Percentiles rank a stretch among this genome's conserved stretches.
These are phyloP conservation scores for Nycticebus coucang DNA, from an alignment of 2,113 vertebrate genomes.

Conservation along the genomic window DNA sequence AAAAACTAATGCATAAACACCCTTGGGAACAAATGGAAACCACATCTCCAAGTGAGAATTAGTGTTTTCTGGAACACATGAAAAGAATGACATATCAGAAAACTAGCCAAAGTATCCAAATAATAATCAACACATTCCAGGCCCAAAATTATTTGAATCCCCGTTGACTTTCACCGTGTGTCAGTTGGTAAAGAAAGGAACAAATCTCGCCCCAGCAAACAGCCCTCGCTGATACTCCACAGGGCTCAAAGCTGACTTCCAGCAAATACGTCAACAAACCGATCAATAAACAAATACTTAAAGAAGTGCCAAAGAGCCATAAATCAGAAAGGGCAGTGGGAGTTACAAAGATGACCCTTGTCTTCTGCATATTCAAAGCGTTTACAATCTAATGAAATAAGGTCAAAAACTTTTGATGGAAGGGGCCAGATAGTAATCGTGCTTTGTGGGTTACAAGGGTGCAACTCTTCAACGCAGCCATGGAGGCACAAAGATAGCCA, in stretches of 20 bases:
- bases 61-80: conserved; percentile 56
- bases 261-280: background rate
- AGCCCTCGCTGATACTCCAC: background rate
- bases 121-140: background rate
- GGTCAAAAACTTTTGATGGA: rapidly evolving
- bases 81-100: conserved; percentile 53
- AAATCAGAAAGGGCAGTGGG: background rate
- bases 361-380: background rate
- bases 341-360: background rate
- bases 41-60: conserved; percentile 23
- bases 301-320: background rate
- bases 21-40: conserved; percentile 62
- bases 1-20: conserved; percentile 66
- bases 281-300: background rate
- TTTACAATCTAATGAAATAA: background rate
- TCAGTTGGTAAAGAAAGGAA: background rate
- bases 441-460: background rate
- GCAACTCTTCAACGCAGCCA: background rate
- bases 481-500: background rate
- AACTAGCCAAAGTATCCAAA: conserved; percentile 27
- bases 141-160: background rate
- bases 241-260: background rate
- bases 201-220: background rate
- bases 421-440: background rate
- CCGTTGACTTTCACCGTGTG: background rate